phyloP scores from a whole-genome alignment of 1,140 invertebrate genomes.

The Colletes latitarsis region DNA sequence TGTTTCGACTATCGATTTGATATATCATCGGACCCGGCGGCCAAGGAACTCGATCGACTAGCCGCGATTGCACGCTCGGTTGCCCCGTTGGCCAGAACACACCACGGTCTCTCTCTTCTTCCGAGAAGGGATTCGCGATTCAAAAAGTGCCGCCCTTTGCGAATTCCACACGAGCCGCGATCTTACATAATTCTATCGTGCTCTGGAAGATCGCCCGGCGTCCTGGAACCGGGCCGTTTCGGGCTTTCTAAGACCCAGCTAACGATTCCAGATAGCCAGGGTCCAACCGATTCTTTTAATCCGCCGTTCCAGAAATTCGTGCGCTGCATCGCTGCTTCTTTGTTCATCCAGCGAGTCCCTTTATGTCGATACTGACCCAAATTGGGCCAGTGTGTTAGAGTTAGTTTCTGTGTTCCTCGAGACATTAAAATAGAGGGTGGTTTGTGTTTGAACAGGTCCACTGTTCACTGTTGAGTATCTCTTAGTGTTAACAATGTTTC shows the following conservation, averaged over 20 bases:
- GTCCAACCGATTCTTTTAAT: conserved; percentile 32
- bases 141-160: conserved; percentile 59
- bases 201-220: conserved; percentile 50
- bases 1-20: conserved; percentile 23
- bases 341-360: neutral
- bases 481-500: too few species aligned
- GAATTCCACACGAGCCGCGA: conserved; percentile 59
- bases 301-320: conserved; percentile 50
- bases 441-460: too few species aligned
- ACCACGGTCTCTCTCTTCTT: conserved; percentile 41
- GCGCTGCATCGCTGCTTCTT: neutral
- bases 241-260: conserved; percentile 54
- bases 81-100: conserved; percentile 24
- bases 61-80: conserved; percentile 48
- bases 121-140: conserved; percentile 63
- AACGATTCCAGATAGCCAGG: conserved; percentile 60
- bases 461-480: too few species aligned
- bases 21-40: conserved; percentile 24
- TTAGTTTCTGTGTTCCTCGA: too few species aligned
- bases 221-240: conserved; percentile 57
- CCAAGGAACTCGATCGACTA: conserved; percentile 38
- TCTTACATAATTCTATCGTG: conserved; percentile 64
- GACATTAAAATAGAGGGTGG: too few species aligned
- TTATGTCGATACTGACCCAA: neutral
- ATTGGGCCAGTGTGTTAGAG: too few species aligned